Base-by-base conservation (phyloP, 2,888 invertebrate genomes). In the Seira ritae region DNA sequence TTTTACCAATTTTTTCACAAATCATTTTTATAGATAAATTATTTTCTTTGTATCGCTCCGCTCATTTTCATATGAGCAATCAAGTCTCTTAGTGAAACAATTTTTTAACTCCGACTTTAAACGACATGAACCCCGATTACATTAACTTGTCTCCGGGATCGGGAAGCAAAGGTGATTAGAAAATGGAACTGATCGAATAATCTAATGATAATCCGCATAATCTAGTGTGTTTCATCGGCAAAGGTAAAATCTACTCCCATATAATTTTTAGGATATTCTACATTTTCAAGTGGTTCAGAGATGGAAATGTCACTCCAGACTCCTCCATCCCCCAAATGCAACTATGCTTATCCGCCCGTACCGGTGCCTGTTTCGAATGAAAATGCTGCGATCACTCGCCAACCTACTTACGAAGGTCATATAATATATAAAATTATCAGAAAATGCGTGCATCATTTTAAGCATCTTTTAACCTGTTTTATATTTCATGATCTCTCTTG, bases 291-390 rank as follows among this genome's bases (percentile, higher is more conserved):
- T n/a, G n/a, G 72, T 3, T 42, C 23, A 15, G 79, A 66, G 10
- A 46, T 24, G 37, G 73, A 77, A 22, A 80, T 80, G 80, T 60
- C 62, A 20, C 70, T 74, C 80, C 19, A 37, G 79, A 23, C 46
- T n/a, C 76, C 46, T 4, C 82, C 76, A 65, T 75, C 50, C 66
- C 80, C 83, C 1, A 83, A 76, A 4, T 78, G 80, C n/a, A 84
- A 84, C 8, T 86, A 86, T 67, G 72, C 84, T 1, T 86, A 84
- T 65, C 86, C 86, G 24, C 86, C 86, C 12, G 80, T 83, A 12
- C 83, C 86, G 1, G 83, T 86, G 19, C 84, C 86, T 3, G 55
- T 83, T 46, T 65, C 70, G 1, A 17, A 62, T 20, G 73, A 75
- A 23, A 71, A 68, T 22, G 23, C 42, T 60, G 50, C 86, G 6